Conservation (phyloP, 2,113 vertebrate species). For the Laticauda laticaudata region DNA sequence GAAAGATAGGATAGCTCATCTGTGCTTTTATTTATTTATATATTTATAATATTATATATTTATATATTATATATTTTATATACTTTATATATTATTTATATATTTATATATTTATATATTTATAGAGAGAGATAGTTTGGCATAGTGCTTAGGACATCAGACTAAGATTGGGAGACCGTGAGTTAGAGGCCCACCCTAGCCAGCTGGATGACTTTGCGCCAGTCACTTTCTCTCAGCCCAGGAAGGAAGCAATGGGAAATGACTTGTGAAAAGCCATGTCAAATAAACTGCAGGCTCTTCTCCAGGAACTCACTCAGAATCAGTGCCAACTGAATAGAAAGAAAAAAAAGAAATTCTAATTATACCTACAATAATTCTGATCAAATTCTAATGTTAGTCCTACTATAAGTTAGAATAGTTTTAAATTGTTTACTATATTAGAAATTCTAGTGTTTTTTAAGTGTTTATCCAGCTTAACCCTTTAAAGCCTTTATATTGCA, state of each 20-base stretch:
- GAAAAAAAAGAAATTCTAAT: neutral
- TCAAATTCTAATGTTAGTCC: neutral
- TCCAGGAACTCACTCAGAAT: neutral
- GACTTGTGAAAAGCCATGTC: neutral
- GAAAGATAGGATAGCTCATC: no score
- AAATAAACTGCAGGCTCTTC: neutral
- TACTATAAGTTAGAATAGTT: neutral
- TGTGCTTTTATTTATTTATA: neutral
- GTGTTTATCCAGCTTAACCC: neutral
- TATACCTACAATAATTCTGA: neutral
- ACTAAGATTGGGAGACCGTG: neutral
- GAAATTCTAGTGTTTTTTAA: neutral
- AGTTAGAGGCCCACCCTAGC: neutral
- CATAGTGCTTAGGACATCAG: neutral
- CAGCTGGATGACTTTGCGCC: neutral
- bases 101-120: neutral
- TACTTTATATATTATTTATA: neutral
- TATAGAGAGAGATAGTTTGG: neutral
- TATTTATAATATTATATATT: neutral
- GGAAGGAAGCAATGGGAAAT: neutral
- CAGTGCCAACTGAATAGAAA: neutral
- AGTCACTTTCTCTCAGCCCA: neutral
- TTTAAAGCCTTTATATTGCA: neutral
- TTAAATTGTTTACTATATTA: neutral
- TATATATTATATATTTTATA: neutral